A percentile compares a stretch with the other conserved stretches of the same genome.
Conservation (phyloP, 2,113 vertebrate species). For the Dendrocopos noguchii region DNA sequence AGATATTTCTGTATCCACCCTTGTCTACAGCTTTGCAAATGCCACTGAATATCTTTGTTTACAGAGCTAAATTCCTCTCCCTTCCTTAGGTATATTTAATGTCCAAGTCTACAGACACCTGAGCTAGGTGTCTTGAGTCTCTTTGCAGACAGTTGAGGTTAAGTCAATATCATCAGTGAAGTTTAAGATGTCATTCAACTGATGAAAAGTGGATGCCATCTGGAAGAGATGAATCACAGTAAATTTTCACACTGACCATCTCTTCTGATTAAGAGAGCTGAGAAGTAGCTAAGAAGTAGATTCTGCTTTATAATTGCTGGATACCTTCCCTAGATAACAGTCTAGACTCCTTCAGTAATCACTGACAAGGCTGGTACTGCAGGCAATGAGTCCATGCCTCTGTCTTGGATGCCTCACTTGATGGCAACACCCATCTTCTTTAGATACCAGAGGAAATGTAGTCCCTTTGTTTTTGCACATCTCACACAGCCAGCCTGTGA, state of each 20-base stretch:
- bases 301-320: not conserved
- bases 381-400: not conserved
- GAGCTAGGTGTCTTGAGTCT: not conserved
- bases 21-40: not conserved
- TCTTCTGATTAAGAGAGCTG: not conserved
- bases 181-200: not conserved
- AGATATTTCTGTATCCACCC: not conserved
- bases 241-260: not conserved
- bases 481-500: not conserved
- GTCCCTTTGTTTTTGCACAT: not conserved
- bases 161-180: not conserved
- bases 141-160: not conserved
- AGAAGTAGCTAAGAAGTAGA: not conserved
- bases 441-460: fast-evolving
- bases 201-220: not conserved
- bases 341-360: not conserved
- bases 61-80: not conserved
- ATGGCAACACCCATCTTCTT: not conserved
- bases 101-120: not conserved
- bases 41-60: not conserved
- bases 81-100: not conserved
- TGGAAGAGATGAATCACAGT: not conserved
- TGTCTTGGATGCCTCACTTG: fast-evolving
- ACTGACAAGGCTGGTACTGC: not conserved
- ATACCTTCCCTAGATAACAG: not conserved